Evolutionary conservation across 2,113 vertebrate species (phyloP), one percentile per base, ranked within the genome.

Genomic region (Dromaius novaehollandiae): DNA sequence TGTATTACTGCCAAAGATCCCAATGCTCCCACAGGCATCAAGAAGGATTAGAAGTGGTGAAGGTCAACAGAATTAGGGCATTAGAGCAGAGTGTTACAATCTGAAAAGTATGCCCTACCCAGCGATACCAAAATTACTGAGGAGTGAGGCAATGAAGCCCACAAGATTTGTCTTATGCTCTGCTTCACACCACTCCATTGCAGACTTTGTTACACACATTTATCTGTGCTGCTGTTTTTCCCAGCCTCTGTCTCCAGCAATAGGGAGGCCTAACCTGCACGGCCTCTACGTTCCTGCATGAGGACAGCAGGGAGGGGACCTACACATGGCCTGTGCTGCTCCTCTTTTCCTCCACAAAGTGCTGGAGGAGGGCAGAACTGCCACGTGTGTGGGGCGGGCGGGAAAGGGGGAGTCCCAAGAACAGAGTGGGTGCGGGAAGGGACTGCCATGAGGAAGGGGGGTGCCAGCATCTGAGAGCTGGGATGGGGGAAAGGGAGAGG

Each of bases 21-120:
- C 64, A 68, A 2, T 44, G 19, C 36, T 89, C 22, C 51, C 44
- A 16, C 0, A 3, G 48, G 13, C 36, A 56, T 56, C 26, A 75
- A 28, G 36, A 75, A 55, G 51, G 3, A 13, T 79, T 30, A 79
- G 74, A 79, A 55, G 78, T 30, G 63, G 36, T 17, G 51, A 46
- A 65, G 42, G 56, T 42, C 38, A 65, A 4, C 36, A n/a, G 12
- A 79, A 42, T 69, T 51, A 64, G n/a, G 70, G 24, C 30, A 21
- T 48, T 48, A 48, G 0, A 0, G 17, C 1, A 7, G 40, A 9
- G 36, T 11, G 15, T 30, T 90, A 42, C 10, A 46, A 17, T 51
- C 42, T 79, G 56, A 78, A 76, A 79, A 71, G 15, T 13, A 25
- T 79, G 20, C 44, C 50, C 26, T 75, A 18, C 34, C 28, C 50